These are phyloP conservation scores for Hetaerina americana DNA, from an alignment of 1,140 invertebrate species.

Conservation along the genomic window DNA sequence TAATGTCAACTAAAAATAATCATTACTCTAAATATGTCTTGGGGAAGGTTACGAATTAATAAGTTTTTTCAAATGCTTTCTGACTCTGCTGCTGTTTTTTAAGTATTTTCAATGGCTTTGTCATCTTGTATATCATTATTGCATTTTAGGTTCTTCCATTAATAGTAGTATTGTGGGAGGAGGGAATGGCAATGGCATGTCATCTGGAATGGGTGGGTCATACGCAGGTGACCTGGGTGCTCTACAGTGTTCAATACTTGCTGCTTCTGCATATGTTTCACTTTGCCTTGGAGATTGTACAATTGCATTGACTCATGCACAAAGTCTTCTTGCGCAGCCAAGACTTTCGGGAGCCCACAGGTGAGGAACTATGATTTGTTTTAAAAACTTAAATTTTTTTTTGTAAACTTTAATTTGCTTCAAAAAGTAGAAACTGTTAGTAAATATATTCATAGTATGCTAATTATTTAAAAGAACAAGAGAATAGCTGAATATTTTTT, in stretches of 20 bases:
- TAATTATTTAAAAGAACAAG: no score
- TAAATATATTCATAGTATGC: no score
- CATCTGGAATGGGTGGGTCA: conserved; percentile 8
- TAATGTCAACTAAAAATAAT: no score
- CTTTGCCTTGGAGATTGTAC: conserved; percentile 74
- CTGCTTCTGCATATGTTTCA: conserved; percentile 67
- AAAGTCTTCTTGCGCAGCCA: conserved; percentile 48
- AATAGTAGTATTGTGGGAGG: neutral
- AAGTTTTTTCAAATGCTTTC: no score
- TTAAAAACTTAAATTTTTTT: neutral
- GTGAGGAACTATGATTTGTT: conserved; percentile 24
- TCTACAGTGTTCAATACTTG: conserved; percentile 53
- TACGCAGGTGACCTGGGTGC: conserved; percentile 23
- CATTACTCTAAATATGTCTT: no score
- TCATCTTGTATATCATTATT: no score
- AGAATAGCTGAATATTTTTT: no score
- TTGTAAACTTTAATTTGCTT: no score
- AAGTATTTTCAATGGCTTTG: no score
- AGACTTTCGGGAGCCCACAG: conserved; percentile 49
- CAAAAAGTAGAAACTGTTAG: neutral
- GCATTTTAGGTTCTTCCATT: neutral
- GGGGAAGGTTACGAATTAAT: no score
- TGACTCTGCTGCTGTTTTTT: no score
- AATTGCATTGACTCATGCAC: conserved; percentile 63
- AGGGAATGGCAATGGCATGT: neutral